A percentile compares a stretch with the other conserved stretches of the same genome.
Conservation (phyloP, 2,888 invertebrate species). For the Erannis defoliaria region DNA sequence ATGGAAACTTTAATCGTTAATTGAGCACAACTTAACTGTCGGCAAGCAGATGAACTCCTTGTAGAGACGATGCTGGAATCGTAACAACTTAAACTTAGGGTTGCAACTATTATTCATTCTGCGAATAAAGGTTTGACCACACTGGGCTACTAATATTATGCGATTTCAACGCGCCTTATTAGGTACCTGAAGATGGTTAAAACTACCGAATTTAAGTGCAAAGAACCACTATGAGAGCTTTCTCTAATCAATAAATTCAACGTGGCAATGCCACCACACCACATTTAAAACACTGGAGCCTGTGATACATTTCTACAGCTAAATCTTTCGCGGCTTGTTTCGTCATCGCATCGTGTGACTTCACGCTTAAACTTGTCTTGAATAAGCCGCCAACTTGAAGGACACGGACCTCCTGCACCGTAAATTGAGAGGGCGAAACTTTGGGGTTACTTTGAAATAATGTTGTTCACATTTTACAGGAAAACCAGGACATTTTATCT, state of each 20-base stretch:
- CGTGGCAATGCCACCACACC: too few relatives aligned
- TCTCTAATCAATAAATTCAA: too few relatives aligned
- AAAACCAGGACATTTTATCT: not conserved
- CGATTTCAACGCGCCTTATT: too few relatives aligned
- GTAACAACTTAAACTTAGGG: not conserved
- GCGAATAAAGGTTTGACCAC: not conserved
- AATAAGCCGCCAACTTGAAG: constrained; percentile 4
- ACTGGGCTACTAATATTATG: not conserved
- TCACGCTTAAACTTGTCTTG: not conserved
- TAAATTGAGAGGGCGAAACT: constrained; percentile 1
- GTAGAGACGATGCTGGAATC: constrained; percentile 2
- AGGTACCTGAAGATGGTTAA: too few relatives aligned
- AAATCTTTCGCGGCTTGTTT: not conserved
- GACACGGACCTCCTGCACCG: not conserved
- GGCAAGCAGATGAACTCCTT: constrained; percentile 1
- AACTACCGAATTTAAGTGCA: too few relatives aligned
- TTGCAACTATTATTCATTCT: constrained; percentile 1
- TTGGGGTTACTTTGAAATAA: constrained; percentile 2
- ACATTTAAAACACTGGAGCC: too few relatives aligned
- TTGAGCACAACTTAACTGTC: not conserved
- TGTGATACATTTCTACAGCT: too few relatives aligned
- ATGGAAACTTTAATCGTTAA: constrained; percentile 1
- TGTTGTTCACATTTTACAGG: constrained; percentile 1
- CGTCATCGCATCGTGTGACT: not conserved
- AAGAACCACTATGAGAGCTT: too few relatives aligned